A percentile compares a stretch with the other conserved stretches of the same genome.
Conservation (phyloP, 2,888 invertebrate genomes). For the Calliphora vomitoria region DNA sequence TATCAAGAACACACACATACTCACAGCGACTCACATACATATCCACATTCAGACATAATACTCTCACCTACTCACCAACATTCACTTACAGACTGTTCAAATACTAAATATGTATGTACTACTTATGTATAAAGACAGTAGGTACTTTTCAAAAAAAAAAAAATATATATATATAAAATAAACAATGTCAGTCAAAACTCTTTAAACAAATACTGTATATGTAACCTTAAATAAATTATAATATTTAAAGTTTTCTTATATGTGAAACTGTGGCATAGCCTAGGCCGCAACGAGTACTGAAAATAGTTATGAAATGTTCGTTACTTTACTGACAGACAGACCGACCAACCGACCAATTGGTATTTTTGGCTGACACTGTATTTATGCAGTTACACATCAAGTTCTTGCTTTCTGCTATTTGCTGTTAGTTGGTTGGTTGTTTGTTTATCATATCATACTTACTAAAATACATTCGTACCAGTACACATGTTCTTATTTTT, state of each 20-base stretch:
- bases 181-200: constrained; percentile 10
- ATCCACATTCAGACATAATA: background rate
- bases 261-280: too few species aligned
- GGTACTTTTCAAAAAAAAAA: constrained; percentile 4
- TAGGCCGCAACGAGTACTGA: too few species aligned
- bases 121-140: constrained; percentile 20
- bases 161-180: background rate
- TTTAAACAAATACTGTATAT: background rate
- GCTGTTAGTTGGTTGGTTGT: background rate
- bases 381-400: background rate
- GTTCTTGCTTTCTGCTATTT: background rate
- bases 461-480: background rate
- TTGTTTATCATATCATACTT: background rate
- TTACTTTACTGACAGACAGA: background rate
- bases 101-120: constrained; percentile 4
- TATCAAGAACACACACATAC: constrained; percentile 47
- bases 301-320: too few species aligned
- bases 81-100: constrained; percentile 17
- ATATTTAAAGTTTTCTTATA: too few species aligned
- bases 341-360: background rate
- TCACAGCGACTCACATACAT: background rate
- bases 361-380: background rate
- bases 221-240: too few species aligned
- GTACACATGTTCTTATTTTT: constrained; percentile 19
- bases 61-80: background rate